Evolutionary conservation across 1,140 invertebrate genomes (phyloP).

Genomic region (Acyrthosiphon pisum): DNA sequence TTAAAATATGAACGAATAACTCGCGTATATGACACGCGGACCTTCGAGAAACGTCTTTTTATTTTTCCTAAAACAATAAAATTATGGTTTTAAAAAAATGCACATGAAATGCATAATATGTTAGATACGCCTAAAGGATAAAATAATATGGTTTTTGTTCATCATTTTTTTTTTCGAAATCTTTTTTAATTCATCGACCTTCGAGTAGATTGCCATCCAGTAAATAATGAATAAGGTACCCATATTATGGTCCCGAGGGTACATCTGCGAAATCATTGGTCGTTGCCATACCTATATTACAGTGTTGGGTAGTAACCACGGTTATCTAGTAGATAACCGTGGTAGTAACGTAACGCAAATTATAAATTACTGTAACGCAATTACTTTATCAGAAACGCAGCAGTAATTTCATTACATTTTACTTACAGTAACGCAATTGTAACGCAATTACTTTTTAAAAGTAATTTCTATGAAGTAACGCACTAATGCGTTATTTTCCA

Average conservation of each 20-base stretch:
- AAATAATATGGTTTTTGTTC: neutral
- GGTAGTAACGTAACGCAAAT: no score
- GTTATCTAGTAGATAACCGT: no score
- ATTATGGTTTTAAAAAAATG: neutral
- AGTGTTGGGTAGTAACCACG: no score
- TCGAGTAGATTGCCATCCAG: neutral
- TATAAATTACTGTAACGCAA: no score
- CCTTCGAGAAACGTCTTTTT: neutral
- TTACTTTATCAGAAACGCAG: no score
- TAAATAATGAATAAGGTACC: neutral
- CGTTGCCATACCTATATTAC: no score
- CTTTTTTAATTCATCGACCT: neutral
- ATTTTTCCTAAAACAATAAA: neutral
- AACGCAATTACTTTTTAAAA: no score
- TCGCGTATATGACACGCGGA: neutral
- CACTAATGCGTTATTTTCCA: no score
- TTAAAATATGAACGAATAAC: neutral
- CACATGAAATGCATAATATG: neutral
- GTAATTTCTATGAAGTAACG: no score
- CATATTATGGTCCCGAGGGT: neutral
- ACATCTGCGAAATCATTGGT: neutral
- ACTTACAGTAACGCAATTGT: no score
- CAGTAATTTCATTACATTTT: no score
- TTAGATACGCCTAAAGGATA: neutral
- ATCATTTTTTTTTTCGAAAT: neutral